Conservation (phyloP, 2,888 invertebrate species). For the Heliconius aoede region DNA sequence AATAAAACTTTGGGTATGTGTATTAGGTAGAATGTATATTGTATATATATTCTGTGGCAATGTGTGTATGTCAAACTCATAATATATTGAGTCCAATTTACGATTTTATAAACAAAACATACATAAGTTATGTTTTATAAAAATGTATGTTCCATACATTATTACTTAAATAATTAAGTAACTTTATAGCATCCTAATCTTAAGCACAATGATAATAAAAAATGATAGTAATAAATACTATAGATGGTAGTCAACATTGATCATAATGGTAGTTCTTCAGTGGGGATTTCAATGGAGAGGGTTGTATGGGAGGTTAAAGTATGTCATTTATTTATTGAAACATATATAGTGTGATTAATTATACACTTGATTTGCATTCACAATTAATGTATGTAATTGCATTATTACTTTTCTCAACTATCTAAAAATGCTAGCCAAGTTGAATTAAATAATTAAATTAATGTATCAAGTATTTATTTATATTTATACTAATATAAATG, state of each 20-base stretch:
- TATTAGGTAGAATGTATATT: too few relatives aligned
- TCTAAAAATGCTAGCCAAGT: neutral
- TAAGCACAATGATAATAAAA: neutral
- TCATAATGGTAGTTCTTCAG: conserved; percentile 64
- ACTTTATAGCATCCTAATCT: neutral
- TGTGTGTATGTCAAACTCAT: too few relatives aligned
- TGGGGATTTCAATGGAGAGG: conserved; percentile 64
- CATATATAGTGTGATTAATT: neutral
- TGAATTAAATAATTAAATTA: neutral
- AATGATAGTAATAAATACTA: neutral
- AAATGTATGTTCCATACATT: neutral
- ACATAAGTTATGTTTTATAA: neutral
- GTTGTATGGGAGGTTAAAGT: conserved; percentile 50
- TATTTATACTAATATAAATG: conserved; percentile 50
- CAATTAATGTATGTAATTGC: neutral
- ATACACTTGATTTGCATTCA: neutral
- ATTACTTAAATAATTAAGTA: neutral
- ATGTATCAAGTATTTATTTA: neutral
- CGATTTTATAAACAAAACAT: neutral
- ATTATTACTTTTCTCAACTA: neutral
- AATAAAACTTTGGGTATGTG: too few relatives aligned
- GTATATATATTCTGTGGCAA: too few relatives aligned
- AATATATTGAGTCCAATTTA: neutral
- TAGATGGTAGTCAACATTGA: neutral
- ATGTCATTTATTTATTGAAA: conserved; percentile 16